Percentiles rank a stretch among this genome's conserved stretches.
phyloP scores from a whole-genome alignment of 1,140 invertebrate genomes.

The Drosophila tropicalis region DNA sequence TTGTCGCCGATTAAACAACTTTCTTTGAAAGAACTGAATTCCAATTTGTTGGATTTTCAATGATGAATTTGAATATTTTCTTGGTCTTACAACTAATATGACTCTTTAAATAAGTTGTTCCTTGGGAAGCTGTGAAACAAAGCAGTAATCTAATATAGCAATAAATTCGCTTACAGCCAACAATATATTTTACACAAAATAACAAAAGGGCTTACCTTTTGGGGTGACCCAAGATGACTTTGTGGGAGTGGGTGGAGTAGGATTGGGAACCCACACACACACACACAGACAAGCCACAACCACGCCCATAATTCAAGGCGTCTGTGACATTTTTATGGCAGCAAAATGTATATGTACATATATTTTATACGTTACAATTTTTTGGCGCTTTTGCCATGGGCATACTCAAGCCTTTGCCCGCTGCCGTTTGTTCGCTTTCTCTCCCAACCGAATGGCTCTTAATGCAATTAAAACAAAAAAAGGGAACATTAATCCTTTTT shows the following conservation, averaged over 20 bases:
- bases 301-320: conserved; percentile 77
- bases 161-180: conserved; percentile 62
- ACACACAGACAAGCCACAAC: conserved; percentile 62
- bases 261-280: conserved; percentile 43
- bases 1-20: too few species aligned
- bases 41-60: too few species aligned
- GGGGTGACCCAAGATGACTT: conserved; percentile 26
- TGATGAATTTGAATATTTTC: not conserved
- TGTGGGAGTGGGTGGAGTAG: conserved; percentile 19
- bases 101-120: not conserved
- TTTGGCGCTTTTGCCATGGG: conserved; percentile 55
- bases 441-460: conserved; percentile 15
- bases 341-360: conserved; percentile 35
- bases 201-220: conserved; percentile 67
- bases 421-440: not conserved
- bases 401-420: conserved; percentile 30
- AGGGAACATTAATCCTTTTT: conserved; percentile 75
- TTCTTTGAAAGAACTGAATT: too few species aligned
- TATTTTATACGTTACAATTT: conserved; percentile 72
- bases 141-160: conserved; percentile 73
- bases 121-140: conserved; percentile 38
- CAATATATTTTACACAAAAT: conserved; percentile 70
- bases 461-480: conserved; percentile 79
- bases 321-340: conserved; percentile 81
- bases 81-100: not conserved